A percentile compares a stretch with the other conserved stretches of the same genome.
phyloP scores from a whole-genome alignment of 2,113 vertebrate species.

The Silurus glanis region DNA sequence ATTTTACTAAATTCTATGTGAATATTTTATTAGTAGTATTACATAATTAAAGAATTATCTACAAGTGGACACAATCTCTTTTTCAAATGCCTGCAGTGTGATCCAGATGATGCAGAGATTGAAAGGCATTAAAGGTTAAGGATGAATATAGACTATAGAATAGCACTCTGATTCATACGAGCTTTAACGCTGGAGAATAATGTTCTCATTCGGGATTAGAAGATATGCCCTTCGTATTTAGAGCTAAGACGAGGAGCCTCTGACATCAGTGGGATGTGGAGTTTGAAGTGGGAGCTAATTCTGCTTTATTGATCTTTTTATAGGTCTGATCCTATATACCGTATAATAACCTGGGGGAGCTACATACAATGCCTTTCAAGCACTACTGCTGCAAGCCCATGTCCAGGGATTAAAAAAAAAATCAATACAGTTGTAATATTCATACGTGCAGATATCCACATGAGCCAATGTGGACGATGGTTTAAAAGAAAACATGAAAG shows the following conservation, averaged over 20 bases:
- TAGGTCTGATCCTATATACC: conserved; percentile 28
- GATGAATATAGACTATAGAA: neutral
- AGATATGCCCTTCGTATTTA: conserved; percentile 1
- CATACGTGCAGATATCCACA: neutral
- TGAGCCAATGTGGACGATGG: neutral
- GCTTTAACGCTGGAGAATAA: neutral
- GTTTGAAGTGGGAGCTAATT: conserved; percentile 38
- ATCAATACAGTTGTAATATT: conserved; percentile 40
- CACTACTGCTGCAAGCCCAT: conserved; percentile 15
- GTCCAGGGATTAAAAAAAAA: conserved; percentile 12
- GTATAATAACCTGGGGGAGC: conserved; percentile 32
- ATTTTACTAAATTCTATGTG: neutral
- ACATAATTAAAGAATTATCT: neutral
- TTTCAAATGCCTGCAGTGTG: neutral
- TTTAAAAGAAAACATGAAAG: neutral
- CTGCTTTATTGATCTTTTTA: conserved; percentile 48
- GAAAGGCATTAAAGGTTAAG: neutral
- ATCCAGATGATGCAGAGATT: neutral
- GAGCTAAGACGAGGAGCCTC: conserved; percentile 17
- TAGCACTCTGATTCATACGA: neutral
- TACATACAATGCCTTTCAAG: conserved; percentile 38
- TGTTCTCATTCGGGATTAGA: neutral
- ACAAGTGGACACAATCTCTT: neutral
- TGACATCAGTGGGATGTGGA: conserved; percentile 37
- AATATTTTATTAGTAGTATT: neutral